Base-by-base conservation (phyloP, 1,140 invertebrate species). In the Aphis craccivora region DNA sequence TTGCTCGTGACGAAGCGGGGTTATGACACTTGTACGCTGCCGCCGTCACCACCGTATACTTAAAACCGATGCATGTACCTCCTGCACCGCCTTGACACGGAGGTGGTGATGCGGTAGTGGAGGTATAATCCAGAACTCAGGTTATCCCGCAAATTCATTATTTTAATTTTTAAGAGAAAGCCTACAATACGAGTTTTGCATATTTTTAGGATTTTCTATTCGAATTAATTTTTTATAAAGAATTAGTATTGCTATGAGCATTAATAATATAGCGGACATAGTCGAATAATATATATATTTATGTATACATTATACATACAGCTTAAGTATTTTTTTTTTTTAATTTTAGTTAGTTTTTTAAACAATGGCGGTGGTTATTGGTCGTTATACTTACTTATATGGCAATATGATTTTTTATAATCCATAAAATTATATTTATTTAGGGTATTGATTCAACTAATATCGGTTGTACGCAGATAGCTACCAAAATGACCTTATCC, bases 1-100 rank as follows among this genome's bases (percentile, higher is more conserved):
- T 93, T 55, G n/a, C n/a, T 23, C n/a, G 45, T 11, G 67, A 93
- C 91, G 30, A 40, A n/a, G 9, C 51, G 88, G 35, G 88, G 48
- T 55, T 53, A 40, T 90, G 88, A 55, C 88, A 90, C 51, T 90
- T 55, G 51, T n/a, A 76, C n/a, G 22, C 35, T 35, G 14, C 51
- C 88, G 2, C 48, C n/a, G 25, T 20, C 51, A 25, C 48, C 43
- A 43, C 7, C 45, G 9, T 88, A 88, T 89, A 55, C 60, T 5
- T 14, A 67, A 18, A 6, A 76, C 60, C 30, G n/a, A 5, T 5
- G 1, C 11, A 30, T 76, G 60, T 0, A 76, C 30, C 60, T n/a
- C 30, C 60, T 76, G 60, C 14, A 76, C 14, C 30, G 60, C 14
- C 30, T 40, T 40, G 30, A n/a, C 30, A n/a, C 14, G 30, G n/a